Percentiles rank a stretch among this genome's conserved stretches.
phyloP scores from a whole-genome alignment of 1,140 invertebrate species.

The Goniozus legneri region DNA sequence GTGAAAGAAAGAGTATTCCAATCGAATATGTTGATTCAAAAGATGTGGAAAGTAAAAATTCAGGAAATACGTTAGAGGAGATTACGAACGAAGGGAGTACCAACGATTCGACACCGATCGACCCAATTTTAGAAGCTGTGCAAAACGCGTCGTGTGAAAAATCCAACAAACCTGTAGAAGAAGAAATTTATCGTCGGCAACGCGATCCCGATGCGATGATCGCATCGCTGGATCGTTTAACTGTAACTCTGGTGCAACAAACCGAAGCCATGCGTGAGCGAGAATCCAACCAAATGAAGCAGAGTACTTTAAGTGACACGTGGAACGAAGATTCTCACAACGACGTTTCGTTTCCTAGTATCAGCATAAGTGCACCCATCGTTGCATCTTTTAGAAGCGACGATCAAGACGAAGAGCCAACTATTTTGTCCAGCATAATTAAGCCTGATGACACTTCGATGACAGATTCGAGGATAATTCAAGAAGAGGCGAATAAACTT shows the following conservation, averaged over 20 bases:
- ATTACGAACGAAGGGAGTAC: no score
- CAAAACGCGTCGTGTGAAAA: constrained; percentile 12
- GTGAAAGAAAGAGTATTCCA: no score
- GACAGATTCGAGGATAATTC: constrained; percentile 68
- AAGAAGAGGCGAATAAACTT: constrained; percentile 69
- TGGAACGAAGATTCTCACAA: constrained; percentile 75
- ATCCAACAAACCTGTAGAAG: constrained; percentile 3
- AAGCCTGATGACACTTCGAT: constrained; percentile 36
- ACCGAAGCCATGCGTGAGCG: constrained; percentile 48
- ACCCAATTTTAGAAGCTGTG: constrained; percentile 22
- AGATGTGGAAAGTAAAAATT: no score
- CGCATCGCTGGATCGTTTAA: constrained; percentile 62
- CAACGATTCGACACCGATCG: constrained; percentile 50
- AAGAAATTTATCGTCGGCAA: constrained; percentile 51
- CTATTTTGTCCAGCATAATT: constrained; percentile 10
- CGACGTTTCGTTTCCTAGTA: constrained; percentile 73
- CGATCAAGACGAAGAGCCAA: constrained; percentile 25
- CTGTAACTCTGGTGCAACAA: constrained; percentile 62
- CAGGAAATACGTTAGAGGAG: no score
- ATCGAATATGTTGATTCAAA: no score
- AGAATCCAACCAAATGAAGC: constrained; percentile 42
- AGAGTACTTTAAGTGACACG: constrained; percentile 59
- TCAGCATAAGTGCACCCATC: constrained; percentile 70
- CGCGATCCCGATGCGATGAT: constrained; percentile 67
- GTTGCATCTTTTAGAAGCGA: constrained; percentile 68